Conservation (phyloP, 2,113 vertebrate species). For the Crocuta crocuta region DNA sequence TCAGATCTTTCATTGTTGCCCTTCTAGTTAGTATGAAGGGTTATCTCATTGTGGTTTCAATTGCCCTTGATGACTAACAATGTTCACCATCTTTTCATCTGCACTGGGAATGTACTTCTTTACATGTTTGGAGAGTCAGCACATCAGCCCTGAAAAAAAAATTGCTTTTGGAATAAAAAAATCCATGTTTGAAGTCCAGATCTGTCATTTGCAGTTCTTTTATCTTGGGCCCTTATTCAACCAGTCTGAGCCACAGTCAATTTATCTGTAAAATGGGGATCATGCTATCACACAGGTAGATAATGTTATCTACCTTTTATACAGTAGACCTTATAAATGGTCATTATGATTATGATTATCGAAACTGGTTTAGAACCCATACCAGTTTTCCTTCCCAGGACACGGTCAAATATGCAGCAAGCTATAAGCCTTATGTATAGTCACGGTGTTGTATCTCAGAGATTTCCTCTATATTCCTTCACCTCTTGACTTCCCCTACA, state of each 20-base stretch:
- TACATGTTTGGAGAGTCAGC: neutral
- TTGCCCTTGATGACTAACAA: slow-evolving; percentile 34
- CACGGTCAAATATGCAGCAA: neutral
- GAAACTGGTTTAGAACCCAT: neutral
- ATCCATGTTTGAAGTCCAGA: neutral
- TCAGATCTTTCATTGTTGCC: slow-evolving; percentile 15
- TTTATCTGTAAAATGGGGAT: neutral
- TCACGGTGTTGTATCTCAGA: neutral
- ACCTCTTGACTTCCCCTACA: neutral
- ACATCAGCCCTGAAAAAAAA: neutral
- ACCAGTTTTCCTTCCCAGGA: neutral
- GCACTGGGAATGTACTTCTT: neutral
- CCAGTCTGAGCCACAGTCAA: neutral
- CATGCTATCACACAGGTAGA: neutral
- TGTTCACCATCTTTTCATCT: slow-evolving; percentile 8
- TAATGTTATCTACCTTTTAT: neutral
- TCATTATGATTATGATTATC: slow-evolving; percentile 11
- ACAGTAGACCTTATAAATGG: neutral
- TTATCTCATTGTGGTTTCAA: slow-evolving; percentile 9
- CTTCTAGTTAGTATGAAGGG: neutral
- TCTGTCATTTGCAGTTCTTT: neutral
- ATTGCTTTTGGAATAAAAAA: slow-evolving; percentile 38
- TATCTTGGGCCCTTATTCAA: neutral
- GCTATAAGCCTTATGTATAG: neutral
- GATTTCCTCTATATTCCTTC: neutral